Evolutionary conservation across 2,113 vertebrate species (phyloP), one percentile per base, ranked within the genome.

Genomic region (Colistium nudipinnis): DNA sequence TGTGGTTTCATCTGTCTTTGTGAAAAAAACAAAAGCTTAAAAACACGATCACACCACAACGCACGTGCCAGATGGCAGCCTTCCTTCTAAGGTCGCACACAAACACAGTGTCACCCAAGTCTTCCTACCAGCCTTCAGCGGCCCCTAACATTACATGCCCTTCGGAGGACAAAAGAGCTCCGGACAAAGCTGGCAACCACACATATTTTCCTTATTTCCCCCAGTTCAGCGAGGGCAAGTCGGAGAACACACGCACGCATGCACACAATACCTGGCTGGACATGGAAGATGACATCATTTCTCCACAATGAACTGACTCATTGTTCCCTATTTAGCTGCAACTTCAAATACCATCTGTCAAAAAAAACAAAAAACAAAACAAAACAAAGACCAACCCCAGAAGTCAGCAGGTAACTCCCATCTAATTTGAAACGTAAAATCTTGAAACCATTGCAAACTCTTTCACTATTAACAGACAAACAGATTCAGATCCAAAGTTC

Each of bases 261-360:
- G 76, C 61, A 55, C 63, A 84, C 74, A 83, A 68, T 73, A 84
- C 73, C 76, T 83, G 68, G 55, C 73, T 74, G 74, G 31, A 81
- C 61, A 62, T 59, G 67, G 76, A 76, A 76, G 62, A 78, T 90
- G 83, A 91, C 82, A 82, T 87, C 75, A 90, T 72, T 73, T 51
- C 82, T 80, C 45, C 57, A 80, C 73, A 75, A 87, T 76, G 68
- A 79, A 74, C 71, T 69, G 67, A 85, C 76, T 88, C 81, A 86
- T 62, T 90, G 79, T 81, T 65, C 70, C 76, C 30, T 14, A 44
- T 81, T 81, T 79, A 83, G 73, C 55, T 38, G 48, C 77, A 71
- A 70, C 81, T 80, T 83, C 81, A 84, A 83, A 83, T 70, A 76
- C 51, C 66, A 41, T 38, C 51, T 43, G 35, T 10, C 2, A 53